Evolutionary conservation across 2,113 vertebrate species (phyloP), one percentile per base, ranked within the genome.

Genomic region (Spermophilus dauricus): DNA sequence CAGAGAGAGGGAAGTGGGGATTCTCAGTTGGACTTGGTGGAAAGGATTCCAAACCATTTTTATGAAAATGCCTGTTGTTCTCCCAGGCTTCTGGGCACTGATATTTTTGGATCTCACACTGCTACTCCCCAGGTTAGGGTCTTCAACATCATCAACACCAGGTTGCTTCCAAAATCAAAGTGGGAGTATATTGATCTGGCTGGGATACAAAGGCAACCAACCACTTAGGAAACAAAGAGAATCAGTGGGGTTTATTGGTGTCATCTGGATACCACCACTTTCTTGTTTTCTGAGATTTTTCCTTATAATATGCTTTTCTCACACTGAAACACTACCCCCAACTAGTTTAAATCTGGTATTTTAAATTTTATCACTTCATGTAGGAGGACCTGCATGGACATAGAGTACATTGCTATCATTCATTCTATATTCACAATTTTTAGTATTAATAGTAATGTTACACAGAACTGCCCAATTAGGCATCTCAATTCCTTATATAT

Each of bases 101-200:
- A 0, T 48, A 32, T n/a, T 26, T 88, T 70, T 4, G 5, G 20
- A 26, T 82, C 13, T 61, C 34, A 42, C n/a, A 34, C 10, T 70
- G 72, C 16, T 85, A 0, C 16, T 45, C 34, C 78, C 32, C 37
- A 69, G 20, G 34, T 63, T 76, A 42, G 70, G 53, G 39, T 72
- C 67, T 69, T 86, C 67, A 80, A n/a, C 26, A 83, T n/a, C 45
- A 75, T 34, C n/a, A 89, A 51, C 22, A 51, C 26, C 34, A 89
- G 86, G 56, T 9, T 0, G 61, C 85, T 97, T 96, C 53, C 86
- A 93, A 92, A 88, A 83, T 93, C 82, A 37, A 89, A 93, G 17
- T 51, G 32, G n/a, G 39, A 91, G 10, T 32, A 80, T 58, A 58
- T 58, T 45, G 67, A 84, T 45, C 48, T 95, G 58, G 48, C 12